Evolutionary conservation across 2,113 vertebrate genomes (phyloP).

Genomic region (Sebastes fasciatus): DNA sequence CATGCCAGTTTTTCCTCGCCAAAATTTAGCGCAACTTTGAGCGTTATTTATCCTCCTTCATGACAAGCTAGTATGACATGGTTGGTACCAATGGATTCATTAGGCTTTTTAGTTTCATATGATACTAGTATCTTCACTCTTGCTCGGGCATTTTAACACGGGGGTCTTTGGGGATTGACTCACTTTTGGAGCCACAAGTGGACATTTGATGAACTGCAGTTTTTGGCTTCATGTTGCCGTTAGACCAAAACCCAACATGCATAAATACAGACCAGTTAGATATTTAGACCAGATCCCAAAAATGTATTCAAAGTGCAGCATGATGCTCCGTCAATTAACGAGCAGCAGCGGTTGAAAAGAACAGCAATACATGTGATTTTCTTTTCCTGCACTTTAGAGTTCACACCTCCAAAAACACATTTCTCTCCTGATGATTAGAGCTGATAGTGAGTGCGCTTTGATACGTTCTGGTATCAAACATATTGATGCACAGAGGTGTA

Average conservation of each 20-base stretch:
- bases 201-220: too few relatives aligned
- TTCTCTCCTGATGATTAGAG: neutral
- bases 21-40: too few relatives aligned
- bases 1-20: too few relatives aligned
- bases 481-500: neutral
- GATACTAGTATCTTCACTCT: too few relatives aligned
- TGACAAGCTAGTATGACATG: too few relatives aligned
- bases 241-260: neutral
- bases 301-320: neutral
- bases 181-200: too few relatives aligned
- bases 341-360: neutral
- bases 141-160: too few relatives aligned
- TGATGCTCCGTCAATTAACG: neutral
- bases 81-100: too few relatives aligned
- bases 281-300: neutral
- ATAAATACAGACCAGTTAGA: neutral
- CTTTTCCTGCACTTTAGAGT: neutral
- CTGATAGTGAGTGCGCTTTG: neutral
- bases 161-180: too few relatives aligned
- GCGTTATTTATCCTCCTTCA: too few relatives aligned
- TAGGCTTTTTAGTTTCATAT: too few relatives aligned
- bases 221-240: too few relatives aligned
- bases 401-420: neutral
- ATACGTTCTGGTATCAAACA: neutral
- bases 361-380: neutral